Evolutionary conservation across 1,140 invertebrate genomes (phyloP).

Genomic region (Lutraria rhynchaena): DNA sequence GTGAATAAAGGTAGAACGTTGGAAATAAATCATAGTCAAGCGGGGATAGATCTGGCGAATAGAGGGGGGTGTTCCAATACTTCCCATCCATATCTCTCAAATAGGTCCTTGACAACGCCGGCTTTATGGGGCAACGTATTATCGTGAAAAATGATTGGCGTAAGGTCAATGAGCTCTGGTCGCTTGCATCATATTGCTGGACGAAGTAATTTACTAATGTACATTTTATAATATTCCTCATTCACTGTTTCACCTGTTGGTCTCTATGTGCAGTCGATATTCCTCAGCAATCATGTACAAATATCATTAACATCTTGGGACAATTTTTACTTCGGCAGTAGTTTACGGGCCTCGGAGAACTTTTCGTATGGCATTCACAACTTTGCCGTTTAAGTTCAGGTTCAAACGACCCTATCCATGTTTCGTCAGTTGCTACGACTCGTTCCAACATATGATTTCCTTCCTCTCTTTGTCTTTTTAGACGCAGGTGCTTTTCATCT

Average conservation of each 20-base stretch:
- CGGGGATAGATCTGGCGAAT: no score
- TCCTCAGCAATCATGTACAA: no score
- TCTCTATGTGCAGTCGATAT: constrained; percentile 19
- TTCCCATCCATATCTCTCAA: neutral
- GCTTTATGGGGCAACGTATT: constrained; percentile 20
- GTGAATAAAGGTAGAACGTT: no score
- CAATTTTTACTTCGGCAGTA: no score
- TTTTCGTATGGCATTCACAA: constrained; percentile 25
- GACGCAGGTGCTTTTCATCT: no score
- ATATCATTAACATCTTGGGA: no score
- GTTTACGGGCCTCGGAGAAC: neutral
- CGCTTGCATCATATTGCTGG: constrained; percentile 18
- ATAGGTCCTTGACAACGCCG: constrained; percentile 24
- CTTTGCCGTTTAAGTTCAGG: constrained; percentile 33
- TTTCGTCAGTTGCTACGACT: constrained; percentile 31
- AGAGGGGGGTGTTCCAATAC: no score
- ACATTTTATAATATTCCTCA: neutral
- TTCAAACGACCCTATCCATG: constrained; percentile 28
- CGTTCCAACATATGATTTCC: constrained; percentile 21
- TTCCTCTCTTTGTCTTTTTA: constrained; percentile 11
- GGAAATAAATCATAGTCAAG: no score
- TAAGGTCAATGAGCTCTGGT: constrained; percentile 18
- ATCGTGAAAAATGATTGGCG: constrained; percentile 29
- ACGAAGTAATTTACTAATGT: constrained; percentile 21
- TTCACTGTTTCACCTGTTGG: constrained; percentile 9